Percentiles rank a stretch among this genome's conserved stretches.
phyloP scores from a whole-genome alignment of 1,140 invertebrate species.

The Meloidogyne hapla region DNA sequence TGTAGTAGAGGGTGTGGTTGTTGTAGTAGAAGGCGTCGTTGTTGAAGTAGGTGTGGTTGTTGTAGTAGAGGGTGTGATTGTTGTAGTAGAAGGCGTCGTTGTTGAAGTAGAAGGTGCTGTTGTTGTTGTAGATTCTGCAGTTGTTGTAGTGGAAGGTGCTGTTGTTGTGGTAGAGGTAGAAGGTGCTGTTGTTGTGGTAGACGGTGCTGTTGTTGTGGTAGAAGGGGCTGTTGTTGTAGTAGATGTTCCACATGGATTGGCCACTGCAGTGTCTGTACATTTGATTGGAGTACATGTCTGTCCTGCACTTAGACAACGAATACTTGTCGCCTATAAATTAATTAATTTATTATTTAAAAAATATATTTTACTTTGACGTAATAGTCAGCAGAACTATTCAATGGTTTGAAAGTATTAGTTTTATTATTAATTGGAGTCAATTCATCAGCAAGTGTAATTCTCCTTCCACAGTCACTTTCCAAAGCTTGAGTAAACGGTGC shows the following conservation, averaged over 20 bases:
- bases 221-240: background rate
- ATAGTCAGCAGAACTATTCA: constrained; percentile 4
- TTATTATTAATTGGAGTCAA: background rate
- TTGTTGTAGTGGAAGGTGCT: too few relatives aligned
- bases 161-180: too few relatives aligned
- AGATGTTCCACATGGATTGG: background rate
- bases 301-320: background rate
- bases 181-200: background rate
- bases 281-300: background rate
- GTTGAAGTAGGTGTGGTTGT: too few relatives aligned
- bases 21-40: too few relatives aligned
- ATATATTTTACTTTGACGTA: background rate
- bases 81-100: too few relatives aligned
- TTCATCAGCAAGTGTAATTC: background rate
- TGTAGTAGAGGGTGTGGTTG: too few relatives aligned
- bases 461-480: background rate
- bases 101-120: too few relatives aligned
- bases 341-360: background rate
- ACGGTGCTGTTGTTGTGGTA: background rate
- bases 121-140: too few relatives aligned
- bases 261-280: background rate
- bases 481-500: constrained; percentile 8
- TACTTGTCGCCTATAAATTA: background rate
- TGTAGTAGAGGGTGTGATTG: too few relatives aligned
- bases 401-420: background rate